Base-by-base conservation (phyloP, 2,797 vertebrate genomes). In the Parauchenoglanis ngamensis region DNA sequence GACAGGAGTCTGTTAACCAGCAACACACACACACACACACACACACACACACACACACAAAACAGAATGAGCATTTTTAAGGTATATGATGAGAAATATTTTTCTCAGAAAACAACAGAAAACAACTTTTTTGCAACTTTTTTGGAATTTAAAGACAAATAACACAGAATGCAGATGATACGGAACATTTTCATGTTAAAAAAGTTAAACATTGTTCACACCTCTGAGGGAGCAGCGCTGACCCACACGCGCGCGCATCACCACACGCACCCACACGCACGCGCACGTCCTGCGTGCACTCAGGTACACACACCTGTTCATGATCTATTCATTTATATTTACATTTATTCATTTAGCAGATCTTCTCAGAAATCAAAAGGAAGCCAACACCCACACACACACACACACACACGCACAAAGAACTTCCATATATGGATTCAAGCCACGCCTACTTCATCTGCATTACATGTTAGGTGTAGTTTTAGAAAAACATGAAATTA, bases 1-100 rank as follows among this genome's bases (percentile, higher is more conserved):
- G 61, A 54, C 80, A 67, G 44, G 28, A 83, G 67, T 61, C 46
- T 52, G 21, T 80, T 44, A 80, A 56, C 78, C 17, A 40, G 31
- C 31, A 25, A 59, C 28, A 40, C 54, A 40, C 76, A 35, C 76
- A 21, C 49, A 73, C 72, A 46, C 72, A 49, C 31, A 70, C 7
- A 40, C 31, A 68, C 67, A 68, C 44, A 75, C 72, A 75, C 44
- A 75, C 44, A 23, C 72, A 49, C 44, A 73, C 67, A 40, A 11
- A 17, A 12, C 35, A 72, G 17, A 44, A 44, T 25, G 40, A 52
- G 12, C 5, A 7, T 76, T 28, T 76, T 3, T 54, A 17, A 28
- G n/a, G 7, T 76, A 49, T 54, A 54, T 23, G 13, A 52, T 76
- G 25, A 76, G 73, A 52, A 52, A 76, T 76, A 35, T 35, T 35